Percentiles rank a stretch among this genome's conserved stretches.
phyloP scores from a whole-genome alignment of 2,888 invertebrate species.

The Leucoptera coffeella region DNA sequence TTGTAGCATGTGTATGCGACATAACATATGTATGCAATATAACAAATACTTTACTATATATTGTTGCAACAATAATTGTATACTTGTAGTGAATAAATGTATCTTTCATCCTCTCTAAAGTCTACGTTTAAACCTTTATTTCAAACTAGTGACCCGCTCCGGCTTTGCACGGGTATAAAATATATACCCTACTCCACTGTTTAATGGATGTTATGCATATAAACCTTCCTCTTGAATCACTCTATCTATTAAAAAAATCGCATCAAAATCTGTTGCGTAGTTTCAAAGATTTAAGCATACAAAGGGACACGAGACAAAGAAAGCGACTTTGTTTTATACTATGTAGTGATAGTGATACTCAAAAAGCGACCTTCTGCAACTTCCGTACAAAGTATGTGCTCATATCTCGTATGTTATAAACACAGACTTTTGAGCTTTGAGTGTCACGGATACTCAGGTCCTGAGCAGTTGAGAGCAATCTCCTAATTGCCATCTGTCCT shows the following conservation, averaged over 20 bases:
- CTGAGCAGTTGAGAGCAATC: no score
- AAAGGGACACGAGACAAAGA: neutral
- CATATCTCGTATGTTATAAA: no score
- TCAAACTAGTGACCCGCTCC: neutral
- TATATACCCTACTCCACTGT: neutral
- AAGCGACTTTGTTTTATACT: neutral
- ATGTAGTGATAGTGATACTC: neutral
- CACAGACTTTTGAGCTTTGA: no score
- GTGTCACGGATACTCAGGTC: no score
- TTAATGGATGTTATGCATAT: neutral
- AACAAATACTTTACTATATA: no score
- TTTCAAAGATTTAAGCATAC: constrained; percentile 1
- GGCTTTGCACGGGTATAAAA: neutral
- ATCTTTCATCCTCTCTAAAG: neutral
- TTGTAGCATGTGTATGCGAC: no score
- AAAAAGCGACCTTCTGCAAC: no score
- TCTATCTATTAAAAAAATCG: constrained; percentile 1
- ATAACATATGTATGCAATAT: no score
- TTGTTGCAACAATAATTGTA: no score
- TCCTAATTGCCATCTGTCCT: no score
- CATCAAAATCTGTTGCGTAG: constrained; percentile 1
- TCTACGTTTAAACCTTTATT: neutral
- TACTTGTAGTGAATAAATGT: no score
- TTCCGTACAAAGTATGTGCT: no score
- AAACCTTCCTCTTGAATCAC: neutral